Base-by-base conservation (phyloP, 2,888 invertebrate genomes). In the Ophion ventricosus region DNA sequence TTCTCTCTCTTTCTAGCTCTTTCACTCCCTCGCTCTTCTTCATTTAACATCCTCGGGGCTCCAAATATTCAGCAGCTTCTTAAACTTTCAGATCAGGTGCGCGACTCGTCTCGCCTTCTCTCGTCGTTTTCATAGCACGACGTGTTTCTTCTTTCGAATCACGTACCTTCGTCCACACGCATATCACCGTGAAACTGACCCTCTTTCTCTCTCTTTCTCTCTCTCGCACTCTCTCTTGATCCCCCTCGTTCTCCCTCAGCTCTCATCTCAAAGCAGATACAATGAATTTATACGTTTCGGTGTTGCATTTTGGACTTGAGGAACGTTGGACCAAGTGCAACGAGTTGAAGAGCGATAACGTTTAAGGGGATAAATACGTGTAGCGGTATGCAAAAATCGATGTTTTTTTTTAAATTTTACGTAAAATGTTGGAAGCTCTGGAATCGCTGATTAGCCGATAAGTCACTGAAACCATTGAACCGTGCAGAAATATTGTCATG, bases 1-100 rank as follows among this genome's bases (percentile, higher is more conserved):
- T 56, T 49, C 20, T 59, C 40, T 43, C 61, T 43, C 61, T 54
- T 61, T n/a, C 64, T 67, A 23, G 14, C 23, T 67, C 67, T 17
- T 67, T 67, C 23, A 40, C 35, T 69, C 63, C 54, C 20, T 59
- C 40, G 59, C 61, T 43, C 61, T 54, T 61, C 14, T 8, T 66
- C 14, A 17, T 66, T 76, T 57, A 43, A 40, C 61, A 72, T 77
- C 63, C 61, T 54, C 23, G 40, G 72, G 54, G 73, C 78, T 82
- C 73, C 81, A 67, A 75, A 66, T 66, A 76, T 76, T 76, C 69
- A 43, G 76, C 64, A 76, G 72, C 87, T 84, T 83, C 69, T 91
- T 89, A 90, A 89, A 89, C 87, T 91, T 91, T 91, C 92, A 90
- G 88, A 90, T 92, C 92, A 92, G 91, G 92, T 91, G 90, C 91